Percentiles rank a stretch among this genome's conserved stretches.
phyloP scores from a whole-genome alignment of 2,113 vertebrate genomes.

The Pithys albifrons region DNA sequence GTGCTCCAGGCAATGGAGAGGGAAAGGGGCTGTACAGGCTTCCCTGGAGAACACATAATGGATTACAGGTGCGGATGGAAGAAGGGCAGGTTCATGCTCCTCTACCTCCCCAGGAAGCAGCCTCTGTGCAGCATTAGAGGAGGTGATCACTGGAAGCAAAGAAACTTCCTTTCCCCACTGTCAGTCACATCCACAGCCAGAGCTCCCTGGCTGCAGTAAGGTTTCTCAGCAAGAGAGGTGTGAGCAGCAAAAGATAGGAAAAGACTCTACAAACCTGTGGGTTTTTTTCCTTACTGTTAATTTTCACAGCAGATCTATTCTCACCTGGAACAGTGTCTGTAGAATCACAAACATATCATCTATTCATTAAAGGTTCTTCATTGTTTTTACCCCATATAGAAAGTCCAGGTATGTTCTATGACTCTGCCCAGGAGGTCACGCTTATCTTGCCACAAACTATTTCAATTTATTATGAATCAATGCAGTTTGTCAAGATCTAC shows the following conservation, averaged over 20 bases:
- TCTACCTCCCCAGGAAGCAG: background rate
- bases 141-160: background rate
- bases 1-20: accelerated
- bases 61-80: accelerated
- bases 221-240: background rate
- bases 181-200: background rate
- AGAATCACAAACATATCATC: background rate
- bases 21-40: accelerated
- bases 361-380: background rate
- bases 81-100: background rate
- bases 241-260: background rate
- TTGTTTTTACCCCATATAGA: background rate
- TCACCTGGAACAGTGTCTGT: background rate
- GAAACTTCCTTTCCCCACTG: background rate
- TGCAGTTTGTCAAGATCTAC: background rate
- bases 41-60: background rate
- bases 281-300: background rate
- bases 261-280: background rate
- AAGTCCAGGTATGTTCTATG: background rate
- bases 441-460: background rate
- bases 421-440: background rate
- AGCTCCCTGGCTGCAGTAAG: background rate
- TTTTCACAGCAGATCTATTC: background rate
- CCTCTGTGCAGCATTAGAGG: accelerated
- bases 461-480: background rate